These are phyloP conservation scores for Dicrurus megarhynchus DNA, from an alignment of 2,113 vertebrate genomes.

Conservation along the genomic window DNA sequence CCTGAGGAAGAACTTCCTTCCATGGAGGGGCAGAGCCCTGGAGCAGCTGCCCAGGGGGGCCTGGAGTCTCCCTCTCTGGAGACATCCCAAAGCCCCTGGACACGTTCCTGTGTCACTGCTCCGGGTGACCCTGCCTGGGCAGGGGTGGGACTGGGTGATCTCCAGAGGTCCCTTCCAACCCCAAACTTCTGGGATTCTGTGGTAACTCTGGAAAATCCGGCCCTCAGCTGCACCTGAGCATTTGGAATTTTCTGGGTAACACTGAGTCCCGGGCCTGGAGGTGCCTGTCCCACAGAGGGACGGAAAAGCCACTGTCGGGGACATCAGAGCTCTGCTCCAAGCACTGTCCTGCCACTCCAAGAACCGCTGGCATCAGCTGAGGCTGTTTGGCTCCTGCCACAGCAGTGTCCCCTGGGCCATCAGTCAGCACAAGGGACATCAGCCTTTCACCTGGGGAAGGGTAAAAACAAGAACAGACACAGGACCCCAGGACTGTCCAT, in stretches of 20 bases:
- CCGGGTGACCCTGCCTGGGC: not conserved
- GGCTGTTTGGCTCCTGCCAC: not conserved
- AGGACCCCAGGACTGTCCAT: not conserved
- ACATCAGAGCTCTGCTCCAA: not conserved
- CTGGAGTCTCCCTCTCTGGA: not conserved
- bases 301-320: not conserved
- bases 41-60: not conserved
- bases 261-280: fast-evolving
- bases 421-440: fast-evolving
- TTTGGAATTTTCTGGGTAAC: not conserved
- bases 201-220: not conserved
- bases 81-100: not conserved
- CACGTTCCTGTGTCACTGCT: not conserved
- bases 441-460: not conserved
- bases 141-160: not conserved
- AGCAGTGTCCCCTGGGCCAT: not conserved
- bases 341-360: not conserved
- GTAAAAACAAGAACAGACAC: too few species aligned
- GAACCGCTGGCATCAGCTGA: not conserved
- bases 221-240: not conserved
- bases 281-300: not conserved
- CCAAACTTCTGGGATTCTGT: fast-evolving
- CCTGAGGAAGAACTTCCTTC: not conserved
- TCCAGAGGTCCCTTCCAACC: fast-evolving
- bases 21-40: not conserved